These are phyloP conservation scores for Nebria salina DNA, from an alignment of 2,888 invertebrate species.

Conservation along the genomic window DNA sequence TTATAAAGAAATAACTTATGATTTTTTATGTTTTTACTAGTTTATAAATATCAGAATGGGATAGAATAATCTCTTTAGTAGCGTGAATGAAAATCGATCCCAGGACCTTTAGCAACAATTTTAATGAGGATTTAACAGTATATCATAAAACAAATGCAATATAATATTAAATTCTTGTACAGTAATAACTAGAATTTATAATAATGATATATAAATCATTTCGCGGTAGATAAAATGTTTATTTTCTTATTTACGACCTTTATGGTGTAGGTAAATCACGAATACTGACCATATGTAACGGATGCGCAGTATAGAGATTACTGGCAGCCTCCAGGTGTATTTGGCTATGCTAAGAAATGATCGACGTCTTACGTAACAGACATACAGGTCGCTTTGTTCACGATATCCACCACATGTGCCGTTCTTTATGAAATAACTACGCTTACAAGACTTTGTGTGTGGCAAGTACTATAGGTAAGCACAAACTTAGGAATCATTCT, in stretches of 20 bases:
- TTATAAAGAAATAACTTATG: too few relatives aligned
- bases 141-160: neutral
- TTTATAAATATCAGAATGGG: too few relatives aligned
- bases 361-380: neutral
- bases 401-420: neutral
- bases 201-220: neutral
- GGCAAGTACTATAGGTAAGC: neutral
- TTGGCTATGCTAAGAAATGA: neutral
- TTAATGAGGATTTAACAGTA: neutral
- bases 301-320: neutral
- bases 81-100: neutral
- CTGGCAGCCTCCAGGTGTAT: neutral
- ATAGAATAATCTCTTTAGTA: too few relatives aligned
- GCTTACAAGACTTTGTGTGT: neutral
- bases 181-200: neutral
- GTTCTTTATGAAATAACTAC: neutral
- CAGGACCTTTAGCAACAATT: neutral
- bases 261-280: neutral
- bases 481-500: neutral
- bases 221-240: neutral
- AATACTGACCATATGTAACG: neutral
- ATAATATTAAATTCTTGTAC: neutral
- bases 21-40: too few relatives aligned
- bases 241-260: neutral
- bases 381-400: neutral